These are phyloP conservation scores for Gavia stellata DNA, from an alignment of 2,113 vertebrate species.

Conservation along the genomic window DNA sequence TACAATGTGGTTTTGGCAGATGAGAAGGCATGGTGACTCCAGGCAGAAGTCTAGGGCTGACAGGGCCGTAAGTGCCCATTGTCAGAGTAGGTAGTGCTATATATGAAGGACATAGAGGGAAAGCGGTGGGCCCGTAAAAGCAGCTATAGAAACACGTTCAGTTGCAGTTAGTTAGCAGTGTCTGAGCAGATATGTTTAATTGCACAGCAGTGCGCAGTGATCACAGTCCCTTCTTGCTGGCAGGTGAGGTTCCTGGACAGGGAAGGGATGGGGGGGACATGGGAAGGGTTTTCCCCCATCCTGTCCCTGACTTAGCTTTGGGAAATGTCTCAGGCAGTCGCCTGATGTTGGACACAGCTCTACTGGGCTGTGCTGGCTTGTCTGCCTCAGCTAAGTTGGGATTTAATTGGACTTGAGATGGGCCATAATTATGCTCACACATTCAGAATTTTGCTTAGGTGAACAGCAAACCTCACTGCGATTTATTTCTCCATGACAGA, in stretches of 20 bases:
- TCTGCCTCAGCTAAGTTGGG: neutral
- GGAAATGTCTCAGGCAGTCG: neutral
- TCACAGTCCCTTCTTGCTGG: accelerated
- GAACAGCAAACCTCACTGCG: neutral
- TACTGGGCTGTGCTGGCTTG: neutral
- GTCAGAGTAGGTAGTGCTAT: neutral
- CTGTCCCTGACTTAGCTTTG: neutral
- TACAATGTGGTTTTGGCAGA: accelerated
- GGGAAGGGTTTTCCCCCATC: neutral
- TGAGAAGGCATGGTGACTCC: neutral
- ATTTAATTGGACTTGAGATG: neutral
- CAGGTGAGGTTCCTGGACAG: neutral
- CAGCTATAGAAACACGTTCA: neutral
- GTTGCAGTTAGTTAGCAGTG: neutral
- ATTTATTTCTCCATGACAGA: neutral
- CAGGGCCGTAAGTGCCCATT: accelerated
- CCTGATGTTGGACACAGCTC: neutral
- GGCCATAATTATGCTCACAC: neutral
- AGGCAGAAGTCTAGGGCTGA: neutral
- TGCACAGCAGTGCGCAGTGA: accelerated
- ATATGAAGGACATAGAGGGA: neutral
- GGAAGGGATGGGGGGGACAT: neutral
- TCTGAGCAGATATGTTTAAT: neutral
- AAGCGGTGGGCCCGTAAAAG: neutral
- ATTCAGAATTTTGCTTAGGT: neutral